Conservation (phyloP, 2,797 vertebrate species). For the Sebastes minor region DNA sequence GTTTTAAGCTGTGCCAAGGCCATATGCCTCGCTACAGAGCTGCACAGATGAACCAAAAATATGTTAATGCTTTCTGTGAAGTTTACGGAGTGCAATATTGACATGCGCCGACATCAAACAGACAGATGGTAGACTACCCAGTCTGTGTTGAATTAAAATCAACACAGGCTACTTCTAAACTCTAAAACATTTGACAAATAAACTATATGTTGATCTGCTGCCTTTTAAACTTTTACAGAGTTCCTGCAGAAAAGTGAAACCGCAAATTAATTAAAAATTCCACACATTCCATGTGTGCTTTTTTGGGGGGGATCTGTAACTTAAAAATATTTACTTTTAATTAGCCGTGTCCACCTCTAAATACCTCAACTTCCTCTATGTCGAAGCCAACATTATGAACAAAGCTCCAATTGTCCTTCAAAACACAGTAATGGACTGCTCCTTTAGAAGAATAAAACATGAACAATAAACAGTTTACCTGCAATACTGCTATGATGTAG, state of each 20-base stretch:
- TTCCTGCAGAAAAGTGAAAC: background rate
- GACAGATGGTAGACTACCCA: conserved; percentile 27
- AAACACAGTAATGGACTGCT: background rate
- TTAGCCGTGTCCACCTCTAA: conserved; percentile 30
- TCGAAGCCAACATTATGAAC: background rate
- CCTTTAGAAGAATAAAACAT: background rate
- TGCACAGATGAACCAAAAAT: conserved; percentile 41
- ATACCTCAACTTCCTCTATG: background rate
- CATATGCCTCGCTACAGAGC: conserved; percentile 21
- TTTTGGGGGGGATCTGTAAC: background rate
- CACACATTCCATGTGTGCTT: conserved; percentile 19
- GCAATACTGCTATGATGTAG: background rate
- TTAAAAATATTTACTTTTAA: conserved; percentile 51
- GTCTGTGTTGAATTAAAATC: conserved; percentile 6
- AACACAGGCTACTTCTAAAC: background rate
- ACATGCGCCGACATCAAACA: conserved; percentile 18
- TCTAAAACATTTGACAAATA: conserved; percentile 1
- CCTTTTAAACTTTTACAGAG: background rate
- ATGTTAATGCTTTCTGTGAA: conserved; percentile 48
- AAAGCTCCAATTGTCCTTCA: background rate
- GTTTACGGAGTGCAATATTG: conserved; percentile 4
- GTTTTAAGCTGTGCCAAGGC: conserved; percentile 42
- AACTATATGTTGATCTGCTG: background rate
- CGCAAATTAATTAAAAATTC: conserved; percentile 28
- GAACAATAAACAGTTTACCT: background rate